Percentiles rank a stretch among this genome's conserved stretches.
Evolutionary conservation across 2,888 invertebrate genomes (phyloP).

Genomic region (Brachypterus glaber): DNA sequence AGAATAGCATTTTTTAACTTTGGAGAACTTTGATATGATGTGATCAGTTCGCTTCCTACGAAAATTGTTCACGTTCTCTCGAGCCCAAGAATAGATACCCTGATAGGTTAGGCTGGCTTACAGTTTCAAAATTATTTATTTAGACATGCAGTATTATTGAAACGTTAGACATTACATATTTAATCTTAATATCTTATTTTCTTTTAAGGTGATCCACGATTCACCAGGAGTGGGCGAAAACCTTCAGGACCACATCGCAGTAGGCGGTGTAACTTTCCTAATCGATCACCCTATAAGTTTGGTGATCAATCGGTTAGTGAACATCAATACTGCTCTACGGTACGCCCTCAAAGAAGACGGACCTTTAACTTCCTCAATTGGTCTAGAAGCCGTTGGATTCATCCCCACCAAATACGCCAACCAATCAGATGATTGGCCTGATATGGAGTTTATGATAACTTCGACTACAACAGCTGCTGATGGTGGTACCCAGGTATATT

Average conservation of each 20-base stretch:
- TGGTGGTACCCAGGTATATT: slow-evolving; percentile 67
- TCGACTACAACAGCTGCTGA: slow-evolving; percentile 74
- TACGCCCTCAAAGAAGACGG: slow-evolving; percentile 82
- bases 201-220: slow-evolving; percentile 65
- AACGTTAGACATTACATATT: too few relatives aligned
- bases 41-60: too few relatives aligned
- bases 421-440: slow-evolving; percentile 79
- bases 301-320: slow-evolving; percentile 71
- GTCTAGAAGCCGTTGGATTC: slow-evolving; percentile 76
- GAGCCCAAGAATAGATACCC: too few relatives aligned
- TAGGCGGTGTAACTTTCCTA: slow-evolving; percentile 72
- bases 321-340: slow-evolving; percentile 69
- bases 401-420: slow-evolving; percentile 84
- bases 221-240: slow-evolving; percentile 74
- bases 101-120: too few relatives aligned
- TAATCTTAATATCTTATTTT: too few relatives aligned
- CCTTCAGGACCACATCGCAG: slow-evolving; percentile 82
- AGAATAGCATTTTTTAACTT: too few relatives aligned
- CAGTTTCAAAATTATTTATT: too few relatives aligned
- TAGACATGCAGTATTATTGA: too few relatives aligned
- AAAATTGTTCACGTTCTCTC: too few relatives aligned
- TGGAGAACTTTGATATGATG: too few relatives aligned
- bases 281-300: slow-evolving; percentile 73
- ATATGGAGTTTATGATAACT: slow-evolving; percentile 84
- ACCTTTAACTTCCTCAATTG: slow-evolving; percentile 76